phyloP scores from a whole-genome alignment of 2,797 vertebrate genomes.

The Perodicticus potto region DNA sequence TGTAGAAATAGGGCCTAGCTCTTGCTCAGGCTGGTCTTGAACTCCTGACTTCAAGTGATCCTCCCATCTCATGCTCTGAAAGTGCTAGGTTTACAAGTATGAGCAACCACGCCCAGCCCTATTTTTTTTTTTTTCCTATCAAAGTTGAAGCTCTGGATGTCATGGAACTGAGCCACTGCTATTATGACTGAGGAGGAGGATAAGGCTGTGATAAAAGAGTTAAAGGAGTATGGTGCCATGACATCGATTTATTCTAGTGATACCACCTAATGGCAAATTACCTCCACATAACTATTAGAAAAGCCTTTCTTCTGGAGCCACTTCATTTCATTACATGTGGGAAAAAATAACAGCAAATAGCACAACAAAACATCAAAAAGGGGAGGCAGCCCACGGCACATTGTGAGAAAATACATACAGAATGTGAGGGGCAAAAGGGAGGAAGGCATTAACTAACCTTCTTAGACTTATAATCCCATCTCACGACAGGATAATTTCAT shows the following conservation, averaged over 20 bases:
- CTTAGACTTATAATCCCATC: not conserved
- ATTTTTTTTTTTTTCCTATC: not conserved
- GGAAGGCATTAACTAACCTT: not conserved
- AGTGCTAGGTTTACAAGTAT: too few relatives aligned
- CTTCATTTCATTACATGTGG: not conserved
- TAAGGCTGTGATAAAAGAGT: not conserved
- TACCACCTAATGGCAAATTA: not conserved
- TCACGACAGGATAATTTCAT: not conserved
- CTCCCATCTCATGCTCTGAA: too few relatives aligned
- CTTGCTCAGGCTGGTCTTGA: too few relatives aligned
- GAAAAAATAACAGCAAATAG: not conserved
- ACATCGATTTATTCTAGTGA: not conserved
- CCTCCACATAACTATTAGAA: not conserved
- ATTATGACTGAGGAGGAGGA: not conserved
- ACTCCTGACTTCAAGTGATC: too few relatives aligned
- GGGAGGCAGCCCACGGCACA: not conserved
- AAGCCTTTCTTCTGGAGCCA: not conserved
- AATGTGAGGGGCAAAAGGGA: not conserved
- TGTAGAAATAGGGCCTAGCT: too few relatives aligned
- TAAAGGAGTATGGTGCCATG: not conserved
- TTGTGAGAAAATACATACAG: not conserved
- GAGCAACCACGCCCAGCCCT: too few relatives aligned
- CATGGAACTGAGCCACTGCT: not conserved
- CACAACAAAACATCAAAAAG: not conserved
- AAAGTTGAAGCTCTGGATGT: not conserved